These are phyloP conservation scores for Abscondita cerata DNA, from an alignment of 2,888 invertebrate species.

Conservation along the genomic window DNA sequence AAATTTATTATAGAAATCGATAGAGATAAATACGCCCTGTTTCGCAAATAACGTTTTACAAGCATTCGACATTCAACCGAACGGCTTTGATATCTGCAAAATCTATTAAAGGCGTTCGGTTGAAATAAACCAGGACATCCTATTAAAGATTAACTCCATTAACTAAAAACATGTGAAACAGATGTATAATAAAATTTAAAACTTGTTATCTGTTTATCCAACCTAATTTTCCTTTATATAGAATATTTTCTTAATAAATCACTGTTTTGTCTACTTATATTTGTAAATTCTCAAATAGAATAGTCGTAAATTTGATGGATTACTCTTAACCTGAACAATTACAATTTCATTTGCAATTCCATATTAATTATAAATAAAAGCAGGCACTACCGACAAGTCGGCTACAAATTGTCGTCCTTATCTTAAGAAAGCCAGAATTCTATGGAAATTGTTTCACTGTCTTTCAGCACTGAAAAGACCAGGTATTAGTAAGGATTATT, in stretches of 20 bases:
- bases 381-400: too few species aligned
- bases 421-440: conserved; percentile 24
- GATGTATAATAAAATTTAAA: conserved; percentile 11
- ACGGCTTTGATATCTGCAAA: conserved; percentile 22
- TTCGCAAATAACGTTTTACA: conserved; percentile 24
- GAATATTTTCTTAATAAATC: too few species aligned
- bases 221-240: neutral
- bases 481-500: conserved; percentile 38
- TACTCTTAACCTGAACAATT: too few species aligned
- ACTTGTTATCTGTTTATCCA: conserved; percentile 14
- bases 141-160: conserved; percentile 19
- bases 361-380: too few species aligned
- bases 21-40: conserved; percentile 22
- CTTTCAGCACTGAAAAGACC: conserved; percentile 35
- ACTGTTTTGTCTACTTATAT: too few species aligned
- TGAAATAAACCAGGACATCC: conserved; percentile 8
- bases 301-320: too few species aligned
- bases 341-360: too few species aligned
- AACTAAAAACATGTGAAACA: conserved; percentile 27
- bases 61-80: conserved; percentile 16
- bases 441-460: conserved; percentile 39
- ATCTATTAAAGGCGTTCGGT: conserved; percentile 14
- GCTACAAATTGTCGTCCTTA: too few species aligned
- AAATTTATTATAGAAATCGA: conserved; percentile 13
- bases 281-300: too few species aligned